Evolutionary conservation across 2,888 invertebrate species (phyloP).

Genomic region (Globia sparganii): DNA sequence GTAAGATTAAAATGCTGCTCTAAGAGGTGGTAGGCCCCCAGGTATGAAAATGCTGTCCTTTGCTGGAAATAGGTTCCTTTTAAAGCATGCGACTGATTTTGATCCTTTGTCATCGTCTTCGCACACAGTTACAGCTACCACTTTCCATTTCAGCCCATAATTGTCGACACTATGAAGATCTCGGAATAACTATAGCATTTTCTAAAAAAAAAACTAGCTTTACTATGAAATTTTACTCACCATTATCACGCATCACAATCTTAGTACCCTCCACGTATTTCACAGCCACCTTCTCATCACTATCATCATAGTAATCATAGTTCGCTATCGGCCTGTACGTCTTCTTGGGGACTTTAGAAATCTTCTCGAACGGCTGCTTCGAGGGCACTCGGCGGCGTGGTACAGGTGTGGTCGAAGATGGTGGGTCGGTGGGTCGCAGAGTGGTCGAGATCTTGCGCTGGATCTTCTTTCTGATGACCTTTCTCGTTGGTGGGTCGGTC

Average conservation of each 20-base stretch:
- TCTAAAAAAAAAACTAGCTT: not conserved
- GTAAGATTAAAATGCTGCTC: no score
- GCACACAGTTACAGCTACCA: not conserved
- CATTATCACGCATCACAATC: constrained; percentile 89
- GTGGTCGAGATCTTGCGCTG: constrained; percentile 83
- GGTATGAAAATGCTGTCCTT: not conserved
- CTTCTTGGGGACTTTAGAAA: constrained; percentile 73
- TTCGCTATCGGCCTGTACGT: constrained; percentile 84
- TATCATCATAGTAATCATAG: constrained; percentile 94
- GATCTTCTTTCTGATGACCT: constrained; percentile 80
- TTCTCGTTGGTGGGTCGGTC: constrained; percentile 59
- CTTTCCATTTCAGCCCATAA: not conserved
- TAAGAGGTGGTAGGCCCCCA: no score
- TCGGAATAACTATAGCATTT: not conserved
- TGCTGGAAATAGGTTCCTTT: not conserved
- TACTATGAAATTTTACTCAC: constrained; percentile 70
- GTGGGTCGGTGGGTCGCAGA: constrained; percentile 69
- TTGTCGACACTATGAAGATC: not conserved
- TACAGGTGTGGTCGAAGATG: constrained; percentile 47
- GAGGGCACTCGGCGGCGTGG: constrained; percentile 67
- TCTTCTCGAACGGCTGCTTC: constrained; percentile 80
- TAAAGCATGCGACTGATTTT: not conserved
- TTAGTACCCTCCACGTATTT: constrained; percentile 89
- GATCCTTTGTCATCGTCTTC: not conserved
- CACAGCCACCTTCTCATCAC: constrained; percentile 88